These are phyloP conservation scores for Pteria penguin DNA, from an alignment of 2,888 invertebrate species.

Conservation along the genomic window DNA sequence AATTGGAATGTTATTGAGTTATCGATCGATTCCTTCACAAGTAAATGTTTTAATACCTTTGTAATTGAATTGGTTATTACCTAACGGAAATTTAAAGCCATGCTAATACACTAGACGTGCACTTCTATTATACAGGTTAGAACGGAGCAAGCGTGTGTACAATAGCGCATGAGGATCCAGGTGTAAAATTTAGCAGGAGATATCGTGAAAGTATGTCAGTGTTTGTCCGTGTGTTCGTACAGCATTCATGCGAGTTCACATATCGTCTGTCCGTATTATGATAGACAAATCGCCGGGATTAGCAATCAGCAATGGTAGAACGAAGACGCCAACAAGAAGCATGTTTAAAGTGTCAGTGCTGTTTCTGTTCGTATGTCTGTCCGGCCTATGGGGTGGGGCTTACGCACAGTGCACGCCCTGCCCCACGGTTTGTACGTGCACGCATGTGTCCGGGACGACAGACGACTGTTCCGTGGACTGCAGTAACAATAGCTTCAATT, in stretches of 20 bases:
- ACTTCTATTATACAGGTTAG: slow-evolving; percentile 3
- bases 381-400: slow-evolving; percentile 11
- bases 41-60: not conserved
- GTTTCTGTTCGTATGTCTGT: slow-evolving; percentile 22
- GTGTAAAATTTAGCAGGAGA: too few species aligned
- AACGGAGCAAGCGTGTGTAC: not conserved
- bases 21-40: not conserved
- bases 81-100: not conserved
- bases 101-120: not conserved
- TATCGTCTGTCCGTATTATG: not conserved
- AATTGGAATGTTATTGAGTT: not conserved
- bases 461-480: slow-evolving; percentile 34
- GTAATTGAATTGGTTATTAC: not conserved
- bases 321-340: slow-evolving; percentile 28
- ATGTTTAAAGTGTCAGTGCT: slow-evolving; percentile 16
- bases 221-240: not conserved
- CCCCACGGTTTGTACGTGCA: slow-evolving; percentile 31
- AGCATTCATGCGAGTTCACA: slow-evolving; percentile 7
- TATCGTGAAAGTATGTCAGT: slow-evolving; percentile 6
- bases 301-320: slow-evolving; percentile 35
- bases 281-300: slow-evolving; percentile 12
- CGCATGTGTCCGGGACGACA: not conserved
- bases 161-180: too few species aligned
- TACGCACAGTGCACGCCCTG: slow-evolving; percentile 27
- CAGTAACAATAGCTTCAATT: slow-evolving; percentile 12